Base-by-base conservation (phyloP, 2,888 invertebrate species). In the Penaeus monodon region DNA sequence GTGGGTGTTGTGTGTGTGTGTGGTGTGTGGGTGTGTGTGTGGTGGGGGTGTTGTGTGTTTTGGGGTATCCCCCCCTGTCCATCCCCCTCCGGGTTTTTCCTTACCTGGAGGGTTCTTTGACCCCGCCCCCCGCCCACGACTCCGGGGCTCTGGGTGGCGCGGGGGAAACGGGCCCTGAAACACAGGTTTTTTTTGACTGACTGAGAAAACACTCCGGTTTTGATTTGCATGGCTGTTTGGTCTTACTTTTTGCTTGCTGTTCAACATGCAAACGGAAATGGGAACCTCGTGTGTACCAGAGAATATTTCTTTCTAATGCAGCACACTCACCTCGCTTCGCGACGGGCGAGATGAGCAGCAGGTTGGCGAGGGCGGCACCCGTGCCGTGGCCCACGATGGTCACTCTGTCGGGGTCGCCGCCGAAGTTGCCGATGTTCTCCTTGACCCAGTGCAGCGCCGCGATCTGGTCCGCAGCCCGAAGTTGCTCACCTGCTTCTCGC, bases 81-180 rank as follows among this genome's bases (percentile, higher is more conserved):
- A n/a, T n/a, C n/a, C n/a, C n/a, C n/a, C n/a, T n/a, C n/a, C n/a
- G n/a, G n/a, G n/a, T n/a, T n/a, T n/a, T n/a, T n/a, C 33, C 84
- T 84, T 64, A 89, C 89, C 88, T 88, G 88, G 24, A 85, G 86
- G 12, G 89, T 89, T n/a, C n/a, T n/a, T n/a, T n/a, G 94, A 92
- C 92, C 91, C 44, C 95, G 95, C 49, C 94, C 88, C 96, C 93
- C 68, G 96, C 95, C 93, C 96, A 95, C 96, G 95, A 91, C 95
- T 95, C 80, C 96, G 93, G 33, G 96, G 91, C 96, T 96, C 91
- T 96, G 93, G 83, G 96, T 94, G 89, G 95, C 95, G 79, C 96
- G 94, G 76, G 95, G 94, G 92, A 96, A 95, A 86, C 96, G 93
- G 90, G n/a, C n/a, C 96, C 96, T 96, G 92, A 33, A 49, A 68